Conservation (phyloP, 2,113 vertebrate genomes). For the Salvelinus fontinalis region DNA sequence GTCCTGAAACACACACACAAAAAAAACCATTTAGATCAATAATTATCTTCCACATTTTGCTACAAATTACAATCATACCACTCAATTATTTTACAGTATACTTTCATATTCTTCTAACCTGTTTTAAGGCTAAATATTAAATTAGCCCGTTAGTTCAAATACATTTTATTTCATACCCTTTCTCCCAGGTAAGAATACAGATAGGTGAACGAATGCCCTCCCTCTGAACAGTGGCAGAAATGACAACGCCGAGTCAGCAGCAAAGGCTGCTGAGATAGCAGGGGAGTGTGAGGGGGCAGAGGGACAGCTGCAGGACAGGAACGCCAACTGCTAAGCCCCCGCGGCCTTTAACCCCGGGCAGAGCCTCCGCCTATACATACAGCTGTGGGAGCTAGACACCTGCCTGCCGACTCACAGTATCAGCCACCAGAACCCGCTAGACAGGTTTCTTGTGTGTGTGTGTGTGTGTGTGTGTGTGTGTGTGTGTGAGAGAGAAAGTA, state of each 20-base stretch:
- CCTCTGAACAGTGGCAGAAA: not conserved
- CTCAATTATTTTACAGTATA: no score
- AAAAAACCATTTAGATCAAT: not conserved
- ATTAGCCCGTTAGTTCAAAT: no score
- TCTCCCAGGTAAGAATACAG: no score
- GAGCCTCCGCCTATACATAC: constrained; percentile 47
- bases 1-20: constrained; percentile 47
- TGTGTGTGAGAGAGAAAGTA: not conserved
- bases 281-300: not conserved
- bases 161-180: no score
- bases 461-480: not conserved
- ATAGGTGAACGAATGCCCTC: not conserved
- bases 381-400: no score
- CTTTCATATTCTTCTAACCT: no score
- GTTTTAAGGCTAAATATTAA: no score
- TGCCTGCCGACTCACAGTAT: constrained; percentile 42
- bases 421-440: constrained; percentile 50
- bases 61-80: no score
- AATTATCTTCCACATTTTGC: not conserved
- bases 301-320: constrained; percentile 57
- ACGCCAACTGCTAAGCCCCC: constrained; percentile 29
- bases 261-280: constrained; percentile 19
- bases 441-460: constrained; percentile 45
- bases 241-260: not conserved
- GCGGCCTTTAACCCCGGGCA: constrained; percentile 58